phyloP scores from a whole-genome alignment of 2,113 vertebrate genomes.

The Coptodon bakossiorum region DNA sequence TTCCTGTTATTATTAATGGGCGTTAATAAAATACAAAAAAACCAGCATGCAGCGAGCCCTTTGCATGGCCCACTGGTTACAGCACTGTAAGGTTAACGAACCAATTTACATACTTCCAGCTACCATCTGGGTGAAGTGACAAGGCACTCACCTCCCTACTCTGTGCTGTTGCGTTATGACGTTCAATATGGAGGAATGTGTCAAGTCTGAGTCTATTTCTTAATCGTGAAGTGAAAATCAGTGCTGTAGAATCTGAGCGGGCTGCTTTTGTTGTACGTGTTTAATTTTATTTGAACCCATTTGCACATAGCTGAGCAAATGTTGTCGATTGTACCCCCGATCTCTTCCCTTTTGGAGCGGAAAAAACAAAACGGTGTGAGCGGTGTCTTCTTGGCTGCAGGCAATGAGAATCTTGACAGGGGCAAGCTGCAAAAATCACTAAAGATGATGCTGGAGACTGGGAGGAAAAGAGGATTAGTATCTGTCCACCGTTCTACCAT shows the following conservation, averaged over 20 bases:
- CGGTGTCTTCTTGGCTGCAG: not conserved
- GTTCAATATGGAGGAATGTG: slow-evolving; percentile 49
- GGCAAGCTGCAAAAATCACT: slow-evolving; percentile 8
- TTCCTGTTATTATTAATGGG: slow-evolving; percentile 64
- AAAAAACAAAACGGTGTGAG: not conserved
- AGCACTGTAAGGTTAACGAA: slow-evolving; percentile 74
- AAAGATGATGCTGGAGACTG: not conserved
- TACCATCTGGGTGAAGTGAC: slow-evolving; percentile 61
- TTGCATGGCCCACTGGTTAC: slow-evolving; percentile 61
- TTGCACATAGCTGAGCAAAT: not conserved
- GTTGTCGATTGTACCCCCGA: not conserved
- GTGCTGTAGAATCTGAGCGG: not conserved
- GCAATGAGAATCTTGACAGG: not conserved
- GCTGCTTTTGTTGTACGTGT: not conserved
- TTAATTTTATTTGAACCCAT: not conserved
- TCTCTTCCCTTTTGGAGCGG: not conserved
- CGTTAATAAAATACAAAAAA: slow-evolving; percentile 69
- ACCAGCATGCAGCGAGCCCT: slow-evolving; percentile 53
- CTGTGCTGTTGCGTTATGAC: slow-evolving; percentile 14
- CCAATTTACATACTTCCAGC: slow-evolving; percentile 69
- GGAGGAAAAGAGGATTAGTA: slow-evolving; percentile 17
- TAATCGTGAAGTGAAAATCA: not conserved
- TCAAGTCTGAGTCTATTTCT: slow-evolving; percentile 11
- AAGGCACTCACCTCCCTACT: slow-evolving; percentile 42
- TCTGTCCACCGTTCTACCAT: slow-evolving; percentile 4